Percentiles rank a stretch among this genome's conserved stretches.
Evolutionary conservation across 1,140 invertebrate species (phyloP).

Genomic region (Drosophila persimilis): DNA sequence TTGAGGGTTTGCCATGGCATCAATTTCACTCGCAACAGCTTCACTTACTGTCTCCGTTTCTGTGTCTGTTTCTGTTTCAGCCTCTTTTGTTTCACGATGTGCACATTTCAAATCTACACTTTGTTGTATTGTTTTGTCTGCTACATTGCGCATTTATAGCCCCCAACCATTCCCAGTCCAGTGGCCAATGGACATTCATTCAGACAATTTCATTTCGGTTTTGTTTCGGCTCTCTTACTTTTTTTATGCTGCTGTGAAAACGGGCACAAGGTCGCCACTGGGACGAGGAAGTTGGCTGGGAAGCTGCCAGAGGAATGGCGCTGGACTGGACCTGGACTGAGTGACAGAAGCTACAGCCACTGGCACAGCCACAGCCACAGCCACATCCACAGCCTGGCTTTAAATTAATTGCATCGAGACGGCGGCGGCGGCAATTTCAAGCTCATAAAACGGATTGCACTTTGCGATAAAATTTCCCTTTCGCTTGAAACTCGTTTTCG

Average conservation of each 20-base stretch:
- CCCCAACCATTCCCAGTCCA: slow-evolving; percentile 19
- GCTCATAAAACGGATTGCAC: slow-evolving; percentile 49
- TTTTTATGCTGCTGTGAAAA: slow-evolving; percentile 61
- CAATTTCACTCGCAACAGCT: slow-evolving; percentile 53
- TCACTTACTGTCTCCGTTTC: slow-evolving; percentile 34
- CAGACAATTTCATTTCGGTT: slow-evolving; percentile 67
- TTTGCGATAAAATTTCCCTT: slow-evolving; percentile 72
- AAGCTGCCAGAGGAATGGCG: slow-evolving; percentile 29
- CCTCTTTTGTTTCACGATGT: slow-evolving; percentile 60
- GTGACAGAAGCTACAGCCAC: slow-evolving; percentile 18
- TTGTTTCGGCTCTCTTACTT: slow-evolving; percentile 12
- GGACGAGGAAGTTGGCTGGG: slow-evolving; percentile 51
- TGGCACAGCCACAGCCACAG: neutral
- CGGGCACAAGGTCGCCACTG: slow-evolving; percentile 67
- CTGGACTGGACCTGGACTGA: neutral
- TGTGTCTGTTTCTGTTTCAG: slow-evolving; percentile 31
- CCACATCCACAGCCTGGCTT: slow-evolving; percentile 4
- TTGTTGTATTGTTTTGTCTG: slow-evolving; percentile 48
- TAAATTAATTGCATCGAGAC: slow-evolving; percentile 67
- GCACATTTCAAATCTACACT: slow-evolving; percentile 64
- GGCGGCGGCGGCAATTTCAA: slow-evolving; percentile 38
- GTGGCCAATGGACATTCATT: slow-evolving; percentile 28
- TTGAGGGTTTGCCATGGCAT: slow-evolving; percentile 65
- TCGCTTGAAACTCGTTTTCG: slow-evolving; percentile 65
- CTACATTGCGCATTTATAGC: slow-evolving; percentile 58